A percentile compares a stretch with the other conserved stretches of the same genome.
phyloP scores from a whole-genome alignment of 2,888 invertebrate species.

The Tortrix viridana region DNA sequence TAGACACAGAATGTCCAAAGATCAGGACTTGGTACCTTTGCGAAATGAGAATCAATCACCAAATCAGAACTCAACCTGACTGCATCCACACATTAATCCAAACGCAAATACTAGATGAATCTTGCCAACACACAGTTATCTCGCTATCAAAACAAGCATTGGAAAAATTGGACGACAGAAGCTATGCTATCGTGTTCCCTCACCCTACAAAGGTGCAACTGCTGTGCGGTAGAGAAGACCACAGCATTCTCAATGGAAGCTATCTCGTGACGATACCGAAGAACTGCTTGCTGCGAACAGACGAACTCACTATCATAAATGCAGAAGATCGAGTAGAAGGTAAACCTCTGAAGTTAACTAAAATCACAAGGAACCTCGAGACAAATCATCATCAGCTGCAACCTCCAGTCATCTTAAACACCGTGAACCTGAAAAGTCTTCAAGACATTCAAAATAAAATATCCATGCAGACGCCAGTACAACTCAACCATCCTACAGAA shows the following conservation, averaged over 20 bases:
- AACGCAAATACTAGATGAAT: background rate
- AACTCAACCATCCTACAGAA: background rate
- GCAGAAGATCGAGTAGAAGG: conserved; percentile 1
- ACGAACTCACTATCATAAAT: no score
- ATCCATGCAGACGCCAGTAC: conserved; percentile 11
- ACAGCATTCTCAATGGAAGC: no score
- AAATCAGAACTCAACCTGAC: conserved; percentile 1
- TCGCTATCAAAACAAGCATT: background rate
- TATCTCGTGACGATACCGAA: no score
- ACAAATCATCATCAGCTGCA: no score
- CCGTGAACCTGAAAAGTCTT: conserved; percentile 26
- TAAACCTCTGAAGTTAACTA: background rate
- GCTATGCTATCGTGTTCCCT: background rate
- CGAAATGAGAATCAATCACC: background rate
- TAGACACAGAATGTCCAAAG: conserved; percentile 10
- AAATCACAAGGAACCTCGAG: no score
- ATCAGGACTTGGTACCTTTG: background rate
- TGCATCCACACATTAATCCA: no score
- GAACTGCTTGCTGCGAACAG: no score
- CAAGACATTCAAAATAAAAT: conserved; percentile 23
- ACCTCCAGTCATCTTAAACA: conserved; percentile 16
- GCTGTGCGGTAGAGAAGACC: no score
- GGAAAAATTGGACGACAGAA: no score
- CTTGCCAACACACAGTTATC: background rate
- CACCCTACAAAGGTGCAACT: background rate